Base-by-base conservation (phyloP, 1,140 invertebrate genomes). In the Drosophila leontia region DNA sequence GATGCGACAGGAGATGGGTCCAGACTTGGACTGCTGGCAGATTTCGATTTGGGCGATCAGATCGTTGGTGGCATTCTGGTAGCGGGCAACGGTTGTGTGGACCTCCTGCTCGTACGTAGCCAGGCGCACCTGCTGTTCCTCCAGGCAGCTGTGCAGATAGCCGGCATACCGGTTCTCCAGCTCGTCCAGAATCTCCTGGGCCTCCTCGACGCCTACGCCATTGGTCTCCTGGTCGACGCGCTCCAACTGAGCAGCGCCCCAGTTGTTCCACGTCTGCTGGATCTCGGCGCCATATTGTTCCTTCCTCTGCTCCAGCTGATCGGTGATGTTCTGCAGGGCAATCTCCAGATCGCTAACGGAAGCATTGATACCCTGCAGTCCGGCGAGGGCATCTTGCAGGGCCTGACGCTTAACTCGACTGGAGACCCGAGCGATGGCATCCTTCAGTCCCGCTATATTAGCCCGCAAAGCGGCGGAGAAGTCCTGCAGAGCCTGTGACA, bases 241-340 rank as follows among this genome's bases (percentile, higher is more conserved):
- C 0, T 69, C 26, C 37, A 88, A 42, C 34, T 88, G 78, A 7
- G 9, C 39, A 8, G 63, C 62, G 3, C 29, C 26, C 84, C 84
- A 88, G 5, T 37, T 12, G 29, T 45, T 19, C 42, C 76, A 55
- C 4, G 41, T 39, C 17, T 15, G 23, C 1, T 72, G 39, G 8
- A 63, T 55, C 5, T 51, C 57, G 3, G 17, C 9, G 0, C 45
- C 8, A 7, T 82, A 56, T 1, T 8, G 13, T 0, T 32, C 6
- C 12, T 64, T 80, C 9, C 37, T 45, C 1, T 19, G 7, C 0
- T 42, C 53, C n/a, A 88, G 15, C 32, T 59, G 19, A 9, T 47
- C 8, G 29, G n/a, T 63, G 2, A 80, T 44, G 3, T 65, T 17
- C 8, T 8, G 8, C 8, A 80, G 17, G 11, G 48, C 37, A 2